phyloP scores from a whole-genome alignment of 2,113 vertebrate genomes.

The Halcyon senegalensis region DNA sequence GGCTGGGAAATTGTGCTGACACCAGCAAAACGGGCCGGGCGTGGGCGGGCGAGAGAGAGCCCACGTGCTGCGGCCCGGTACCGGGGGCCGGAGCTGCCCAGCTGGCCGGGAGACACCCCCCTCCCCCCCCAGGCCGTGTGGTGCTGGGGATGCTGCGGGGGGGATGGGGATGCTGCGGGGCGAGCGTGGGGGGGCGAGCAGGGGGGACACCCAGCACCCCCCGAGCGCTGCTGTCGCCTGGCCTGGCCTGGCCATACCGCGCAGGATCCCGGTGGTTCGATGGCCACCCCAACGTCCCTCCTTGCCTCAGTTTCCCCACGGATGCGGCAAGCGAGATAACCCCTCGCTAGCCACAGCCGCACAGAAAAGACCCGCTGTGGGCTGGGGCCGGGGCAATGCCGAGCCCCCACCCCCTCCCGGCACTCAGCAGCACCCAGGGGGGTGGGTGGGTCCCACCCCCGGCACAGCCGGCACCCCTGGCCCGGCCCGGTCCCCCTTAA shows the following conservation, averaged over 20 bases:
- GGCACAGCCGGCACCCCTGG: fast-evolving
- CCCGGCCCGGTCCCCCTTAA: constrained; percentile 38
- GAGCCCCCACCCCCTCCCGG: not conserved
- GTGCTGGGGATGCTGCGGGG: too few species aligned
- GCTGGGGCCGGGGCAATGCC: fast-evolving
- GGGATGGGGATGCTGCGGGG: not conserved
- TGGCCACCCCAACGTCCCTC: not conserved
- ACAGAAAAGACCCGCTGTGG: fast-evolving
- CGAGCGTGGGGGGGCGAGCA: fast-evolving
- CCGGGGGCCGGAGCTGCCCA: not conserved
- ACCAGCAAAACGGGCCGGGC: constrained; percentile 18
- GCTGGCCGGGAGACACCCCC: not conserved
- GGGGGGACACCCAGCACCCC: not conserved
- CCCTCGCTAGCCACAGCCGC: not conserved
- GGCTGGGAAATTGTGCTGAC: constrained; percentile 71
- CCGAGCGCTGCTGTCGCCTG: not conserved
- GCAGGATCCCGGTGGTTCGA: fast-evolving
- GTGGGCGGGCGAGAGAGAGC: not conserved
- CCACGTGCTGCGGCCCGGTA: constrained; percentile 42
- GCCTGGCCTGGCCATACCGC: not conserved
- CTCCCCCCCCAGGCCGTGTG: not conserved
- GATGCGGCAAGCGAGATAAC: fast-evolving
- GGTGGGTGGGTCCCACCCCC: not conserved
- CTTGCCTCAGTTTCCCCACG: not conserved
- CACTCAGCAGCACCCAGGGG: not conserved